Evolutionary conservation across 2,113 vertebrate species (phyloP), one percentile per base, ranked within the genome.

Genomic region (Poeciliopsis prolifica): DNA sequence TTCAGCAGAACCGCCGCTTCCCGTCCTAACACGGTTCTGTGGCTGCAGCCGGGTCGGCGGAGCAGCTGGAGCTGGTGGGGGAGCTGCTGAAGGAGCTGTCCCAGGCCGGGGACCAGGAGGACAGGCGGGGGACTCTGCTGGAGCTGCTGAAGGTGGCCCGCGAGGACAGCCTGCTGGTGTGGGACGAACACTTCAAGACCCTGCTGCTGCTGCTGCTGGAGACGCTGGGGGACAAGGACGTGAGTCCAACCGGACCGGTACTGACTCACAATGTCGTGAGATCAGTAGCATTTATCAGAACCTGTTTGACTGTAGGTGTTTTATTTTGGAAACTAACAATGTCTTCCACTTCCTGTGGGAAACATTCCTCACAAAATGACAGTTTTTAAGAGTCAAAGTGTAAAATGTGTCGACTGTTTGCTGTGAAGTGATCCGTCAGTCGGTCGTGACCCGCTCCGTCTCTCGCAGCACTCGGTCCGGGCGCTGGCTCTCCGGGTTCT

Each of bases 161-260:
- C 8, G 97, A 99, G 61, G 97, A 99, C 94, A 98, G 94, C 89
- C 85, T 95, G 1, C 96, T 97, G 3, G 97, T 99, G 72, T 99
- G 98, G 98, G 97, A 99, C 31, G 98, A 99, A 67, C 98, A 99
- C 91, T 99, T 99, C 86, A 99, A 99, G 92, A 99, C 97, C 69
- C 96, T 99, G 90, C 94, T 99, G 61, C 96, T 99, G 28, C 94
- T 99, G 64, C 94, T 99, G 79, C 94, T 99, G 87, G 98, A 99
- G 92, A 99, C 98, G 0, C 97, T 99, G 15, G 96, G n/a, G 22
- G 98, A 99, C 87, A 99, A 98, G 95, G 98, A 99, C 15, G 98
- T 99, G 92, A 14, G 92, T 37, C 35, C 10, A 11, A 11, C 35
- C 10, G 35, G 35, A 37, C 35, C 35, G 35, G 35, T 11, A 2